Evolutionary conservation across 2,113 vertebrate species (phyloP), one percentile per base, ranked within the genome.

Genomic region (Nothobranchius kuhntae): DNA sequence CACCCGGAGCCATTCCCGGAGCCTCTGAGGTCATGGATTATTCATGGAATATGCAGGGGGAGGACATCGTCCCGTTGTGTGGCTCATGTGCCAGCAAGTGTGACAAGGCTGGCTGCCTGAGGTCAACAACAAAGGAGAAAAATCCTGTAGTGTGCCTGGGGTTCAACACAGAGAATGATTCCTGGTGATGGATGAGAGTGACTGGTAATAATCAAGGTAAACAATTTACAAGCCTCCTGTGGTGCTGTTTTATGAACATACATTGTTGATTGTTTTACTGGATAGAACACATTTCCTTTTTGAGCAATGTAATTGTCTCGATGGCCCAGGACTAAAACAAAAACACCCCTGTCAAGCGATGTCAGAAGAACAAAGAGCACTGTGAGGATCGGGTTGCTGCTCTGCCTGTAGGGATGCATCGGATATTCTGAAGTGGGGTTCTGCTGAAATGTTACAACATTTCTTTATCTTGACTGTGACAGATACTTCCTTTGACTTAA

Each of bases 21-120:
- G 80, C 71, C 73, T 74, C 77, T 21, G 15, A 68, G 77, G 56
- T 80, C 77, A 86, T 88, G 84, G 71, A 83, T 89, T 87, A 87
- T 90, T 90, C 81, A 87, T 84, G 71, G 47, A 9, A 21, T 58
- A 35, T 45, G 61, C 55, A 67, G 40, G 9, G n/a, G 68, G 48
- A 53, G 74, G 76, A 68, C 63, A 68, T 46, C 59, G 55, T 65
- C 72, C 40, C 71, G 14, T 50, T 56, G 73, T 78, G 68, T 61
- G 48, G 62, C 63, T 70, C 52, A 35, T 61, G 40, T 66, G 36
- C 17, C 71, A 26, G 75, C 7, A 6, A 66, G 73, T 9, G n/a
- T 80, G 73, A 82, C 80, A 57, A 68, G 14, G 48, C 58, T n/a
- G 12, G 30, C 62, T 69, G 71, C 46, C 51, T 78, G 71, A 70